Percentiles rank a stretch among this genome's conserved stretches.
These are phyloP conservation scores for Upupa epops DNA, from an alignment of 2,113 vertebrate genomes.

Conservation along the genomic window DNA sequence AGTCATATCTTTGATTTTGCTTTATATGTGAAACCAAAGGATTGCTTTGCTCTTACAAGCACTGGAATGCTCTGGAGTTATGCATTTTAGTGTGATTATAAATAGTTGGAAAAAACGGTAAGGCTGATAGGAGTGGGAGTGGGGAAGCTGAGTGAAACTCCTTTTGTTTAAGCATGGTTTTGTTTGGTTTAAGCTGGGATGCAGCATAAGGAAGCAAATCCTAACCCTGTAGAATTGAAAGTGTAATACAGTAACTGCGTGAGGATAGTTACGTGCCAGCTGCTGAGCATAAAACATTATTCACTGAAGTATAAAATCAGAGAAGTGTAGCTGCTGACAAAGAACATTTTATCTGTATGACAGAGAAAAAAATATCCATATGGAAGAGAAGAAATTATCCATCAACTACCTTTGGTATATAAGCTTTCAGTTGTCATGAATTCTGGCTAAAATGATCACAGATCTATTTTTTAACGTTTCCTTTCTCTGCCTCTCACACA, in stretches of 20 bases:
- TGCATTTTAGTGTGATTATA: not conserved
- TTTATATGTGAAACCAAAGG: not conserved
- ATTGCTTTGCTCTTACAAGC: not conserved
- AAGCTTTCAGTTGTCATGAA: slow-evolving; percentile 12
- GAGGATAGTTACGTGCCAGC: slow-evolving; percentile 10
- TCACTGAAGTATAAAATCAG: slow-evolving; percentile 48
- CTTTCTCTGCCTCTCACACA: not conserved
- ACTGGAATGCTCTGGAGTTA: not conserved
- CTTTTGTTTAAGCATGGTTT: not conserved
- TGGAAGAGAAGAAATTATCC: slow-evolving; percentile 11
- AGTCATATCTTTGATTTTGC: not conserved
- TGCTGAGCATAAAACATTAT: slow-evolving; percentile 48
- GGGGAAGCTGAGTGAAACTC: not conserved
- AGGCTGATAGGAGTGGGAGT: not conserved
- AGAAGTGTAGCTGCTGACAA: slow-evolving; percentile 43
- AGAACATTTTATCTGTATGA: slow-evolving; percentile 32
- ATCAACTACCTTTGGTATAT: not conserved
- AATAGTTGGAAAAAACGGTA: not conserved
- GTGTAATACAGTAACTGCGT: not conserved
- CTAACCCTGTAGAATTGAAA: not conserved
- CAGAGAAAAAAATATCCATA: slow-evolving; percentile 12
- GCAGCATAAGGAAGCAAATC: not conserved
- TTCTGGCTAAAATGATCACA: slow-evolving; percentile 1
- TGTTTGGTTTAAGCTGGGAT: not conserved
- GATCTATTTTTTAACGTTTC: not conserved